Base-by-base conservation (phyloP, 2,797 vertebrate species). In the Picus viridis region DNA sequence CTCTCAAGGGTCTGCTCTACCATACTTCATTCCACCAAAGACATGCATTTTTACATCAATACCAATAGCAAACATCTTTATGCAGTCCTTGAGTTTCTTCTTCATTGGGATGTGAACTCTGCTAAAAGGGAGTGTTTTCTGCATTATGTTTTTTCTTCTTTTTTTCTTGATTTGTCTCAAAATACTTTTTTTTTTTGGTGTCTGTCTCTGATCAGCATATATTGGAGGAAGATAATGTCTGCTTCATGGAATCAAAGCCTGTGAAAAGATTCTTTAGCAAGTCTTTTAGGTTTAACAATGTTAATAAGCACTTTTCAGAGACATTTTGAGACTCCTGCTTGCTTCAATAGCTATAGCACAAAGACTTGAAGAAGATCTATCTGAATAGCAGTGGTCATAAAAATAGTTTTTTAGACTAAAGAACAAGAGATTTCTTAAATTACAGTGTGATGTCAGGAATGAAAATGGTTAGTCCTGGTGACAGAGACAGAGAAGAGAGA, bases 231-330 rank as follows among this genome's bases (percentile, higher is more conserved):
- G 69, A 85, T 59, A 29, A 26, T 71, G 63, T 22, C 12, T 78
- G 20, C 45, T 81, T 79, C 61, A 18, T 83, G 32, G 67, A 81
- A 77, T 62, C 41, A 68, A 85, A 81, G 20, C 6, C 54, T 56
- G 5, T 29, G 54, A 77, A 89, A 83, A 91, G 23, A 77, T 62
- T 92, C 77, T 77, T 91, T 84, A 86, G n/a, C 41, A 81, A 72
- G 43, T 19, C 13, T 67, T 83, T 63, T 63, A 83, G 43, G 49
- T 12, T 14, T 27, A 93, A 80, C 64, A 32, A 70, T 87, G 96
- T 90, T 70, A 87, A 70, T 81, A 94, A 87, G 65, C 43, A 65
- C 45, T 94, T 88, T 88, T 89, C 87, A 79, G n/a, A 85, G 64
- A 56, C 10, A 29, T 89, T 81, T 72, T 34, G 62, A 86, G 43